These are phyloP conservation scores for Pseudoips prasinana DNA, from an alignment of 2,888 invertebrate species.

Conservation along the genomic window DNA sequence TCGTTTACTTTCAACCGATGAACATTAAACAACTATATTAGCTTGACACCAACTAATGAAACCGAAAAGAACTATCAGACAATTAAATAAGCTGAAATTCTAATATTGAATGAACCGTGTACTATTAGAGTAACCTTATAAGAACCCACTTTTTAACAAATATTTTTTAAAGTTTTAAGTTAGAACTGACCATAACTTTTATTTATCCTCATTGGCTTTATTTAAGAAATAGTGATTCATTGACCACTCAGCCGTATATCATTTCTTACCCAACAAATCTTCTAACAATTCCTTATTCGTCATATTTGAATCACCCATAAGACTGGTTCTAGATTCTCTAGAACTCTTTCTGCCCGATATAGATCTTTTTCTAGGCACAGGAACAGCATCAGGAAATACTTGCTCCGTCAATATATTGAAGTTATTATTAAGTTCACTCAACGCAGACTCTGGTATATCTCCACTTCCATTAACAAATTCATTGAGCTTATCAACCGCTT, in stretches of 20 bases:
- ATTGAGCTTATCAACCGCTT: conserved; percentile 77
- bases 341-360: conserved; percentile 53
- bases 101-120: too few relatives aligned
- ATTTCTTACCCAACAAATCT: conserved; percentile 71
- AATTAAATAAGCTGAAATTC: too few relatives aligned
- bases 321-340: conserved; percentile 43
- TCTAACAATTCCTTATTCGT: conserved; percentile 69
- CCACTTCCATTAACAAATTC: conserved; percentile 60
- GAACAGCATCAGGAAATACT: conserved; percentile 45
- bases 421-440: conserved; percentile 67
- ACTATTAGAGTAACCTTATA: too few relatives aligned
- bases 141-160: too few relatives aligned
- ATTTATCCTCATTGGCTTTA: too few relatives aligned
- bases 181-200: too few relatives aligned
- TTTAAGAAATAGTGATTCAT: too few relatives aligned
- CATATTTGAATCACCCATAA: conserved; percentile 63
- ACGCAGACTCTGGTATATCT: conserved; percentile 56
- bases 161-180: too few relatives aligned
- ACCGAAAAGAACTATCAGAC: too few relatives aligned
- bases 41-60: too few relatives aligned
- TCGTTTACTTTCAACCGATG: too few relatives aligned
- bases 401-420: conserved; percentile 66
- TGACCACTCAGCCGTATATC: conserved; percentile 54
- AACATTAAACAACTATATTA: too few relatives aligned
- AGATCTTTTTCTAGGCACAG: conserved; percentile 52